Base-by-base conservation (phyloP, 1,140 invertebrate species). In the Drosophila albomicans region DNA sequence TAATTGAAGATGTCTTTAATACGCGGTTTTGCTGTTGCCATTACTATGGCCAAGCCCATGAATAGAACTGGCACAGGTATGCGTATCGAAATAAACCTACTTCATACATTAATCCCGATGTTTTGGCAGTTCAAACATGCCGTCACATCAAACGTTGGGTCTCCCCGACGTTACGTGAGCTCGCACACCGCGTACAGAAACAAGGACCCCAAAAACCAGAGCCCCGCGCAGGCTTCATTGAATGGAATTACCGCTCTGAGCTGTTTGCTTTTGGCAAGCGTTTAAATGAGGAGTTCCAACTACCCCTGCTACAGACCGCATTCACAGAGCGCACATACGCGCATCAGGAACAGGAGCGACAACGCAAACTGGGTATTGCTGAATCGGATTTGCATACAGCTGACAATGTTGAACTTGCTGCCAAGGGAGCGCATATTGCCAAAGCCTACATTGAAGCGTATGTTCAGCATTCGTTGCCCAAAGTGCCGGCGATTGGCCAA, bases 181-280 rank as follows among this genome's bases (percentile, higher is more conserved):
- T 92, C 20, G 78, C 71, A 5, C 84, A 80, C 7, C 82, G 91
- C 1, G 67, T 78, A 30, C 78, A 91, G 28, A 92, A 92, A 67
- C 59, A 90, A 32, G 92, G 89, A 25, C 68, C 78, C 11, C 81
- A 77, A 6, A 72, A 77, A 15, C 70, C 78, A 5, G 88, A 92
- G 57, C 93, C 93, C 3, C 94, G 96, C 43, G 95, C 94, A 32
- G 93, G 93, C 35, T 97, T 94, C 84, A 61, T 96, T 8, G 96
- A 97, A 77, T 97, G 97, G 98, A 99, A 99, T 92, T 96, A 97
- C 91, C 94, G 96, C 75, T 95, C 97, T 0, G 98, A 99, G 93
- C 66, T 99, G 13, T 98, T 94, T 94, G 96, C 97, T 3, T 99
- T 99, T 94, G 96, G 95, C 28, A 95, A 96, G 81, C 94, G 98